A percentile compares a stretch with the other conserved stretches of the same genome.
Evolutionary conservation across 2,113 vertebrate genomes (phyloP).

Genomic region (Irena cyanogastra): DNA sequence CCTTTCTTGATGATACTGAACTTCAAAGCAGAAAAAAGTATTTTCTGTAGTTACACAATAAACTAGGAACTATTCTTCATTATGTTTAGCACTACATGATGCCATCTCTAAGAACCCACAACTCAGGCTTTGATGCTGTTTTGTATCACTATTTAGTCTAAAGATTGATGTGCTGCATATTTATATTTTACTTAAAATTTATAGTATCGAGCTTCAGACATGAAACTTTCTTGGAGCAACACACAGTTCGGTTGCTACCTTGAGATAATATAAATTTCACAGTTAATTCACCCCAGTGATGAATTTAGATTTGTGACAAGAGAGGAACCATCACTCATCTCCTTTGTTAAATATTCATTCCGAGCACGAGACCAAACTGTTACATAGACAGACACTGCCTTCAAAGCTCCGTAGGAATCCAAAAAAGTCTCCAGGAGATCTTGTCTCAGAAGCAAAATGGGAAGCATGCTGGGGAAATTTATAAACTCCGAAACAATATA

Average conservation of each 20-base stretch:
- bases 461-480: constrained; percentile 41
- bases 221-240: not conserved
- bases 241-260: not conserved
- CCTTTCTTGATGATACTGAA: not conserved
- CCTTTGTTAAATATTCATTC: constrained; percentile 63
- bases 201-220: not conserved
- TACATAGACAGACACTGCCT: constrained; percentile 55
- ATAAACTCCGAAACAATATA: constrained; percentile 34
- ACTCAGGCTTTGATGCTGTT: not conserved
- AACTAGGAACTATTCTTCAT: not conserved
- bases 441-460: constrained; percentile 35
- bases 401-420: constrained; percentile 60
- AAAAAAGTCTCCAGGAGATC: constrained; percentile 49
- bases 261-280: constrained; percentile 29
- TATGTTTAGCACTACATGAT: not conserved
- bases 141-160: not conserved
- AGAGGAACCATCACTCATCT: constrained; percentile 55
- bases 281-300: constrained; percentile 40
- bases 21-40: not conserved
- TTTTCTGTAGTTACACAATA: not conserved
- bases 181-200: not conserved
- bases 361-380: constrained; percentile 56
- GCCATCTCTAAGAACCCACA: not conserved
- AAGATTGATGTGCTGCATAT: not conserved
- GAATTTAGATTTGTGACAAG: constrained; percentile 48